phyloP scores from a whole-genome alignment of 2,888 invertebrate species.

The Orthonychiurus folsomi region DNA sequence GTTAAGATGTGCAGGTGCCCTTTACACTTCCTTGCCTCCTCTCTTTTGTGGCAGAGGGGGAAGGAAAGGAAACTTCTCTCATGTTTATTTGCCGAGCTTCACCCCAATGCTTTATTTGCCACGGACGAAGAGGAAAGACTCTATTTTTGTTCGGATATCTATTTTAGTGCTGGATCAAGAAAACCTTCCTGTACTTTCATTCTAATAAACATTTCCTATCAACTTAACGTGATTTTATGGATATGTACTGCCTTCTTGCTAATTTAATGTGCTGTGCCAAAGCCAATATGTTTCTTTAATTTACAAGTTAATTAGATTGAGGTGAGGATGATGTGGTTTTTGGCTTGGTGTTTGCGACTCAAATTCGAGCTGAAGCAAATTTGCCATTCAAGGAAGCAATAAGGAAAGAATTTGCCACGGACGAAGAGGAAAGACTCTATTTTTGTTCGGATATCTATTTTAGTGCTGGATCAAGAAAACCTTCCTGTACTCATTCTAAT shows the following conservation, averaged over 20 bases:
- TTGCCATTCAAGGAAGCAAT: no score
- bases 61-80: no score
- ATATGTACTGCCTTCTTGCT: neutral
- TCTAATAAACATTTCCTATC: neutral
- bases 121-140: no score
- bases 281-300: no score
- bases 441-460: neutral
- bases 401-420: no score
- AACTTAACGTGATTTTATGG: neutral
- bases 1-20: constrained; percentile 40
- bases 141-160: neutral
- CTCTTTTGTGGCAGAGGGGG: constrained; percentile 22
- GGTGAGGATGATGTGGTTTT: no score
- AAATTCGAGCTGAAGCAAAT: no score
- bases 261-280: neutral
- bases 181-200: neutral
- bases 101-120: no score
- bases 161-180: neutral
- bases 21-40: constrained; percentile 27
- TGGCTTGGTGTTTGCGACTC: no score
- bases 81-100: neutral
- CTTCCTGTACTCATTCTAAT: neutral
- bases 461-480: neutral
- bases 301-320: no score
- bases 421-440: neutral